A percentile compares a stretch with the other conserved stretches of the same genome.
Evolutionary conservation across 2,113 vertebrate genomes (phyloP).

Genomic region (Euleptes europaea): DNA sequence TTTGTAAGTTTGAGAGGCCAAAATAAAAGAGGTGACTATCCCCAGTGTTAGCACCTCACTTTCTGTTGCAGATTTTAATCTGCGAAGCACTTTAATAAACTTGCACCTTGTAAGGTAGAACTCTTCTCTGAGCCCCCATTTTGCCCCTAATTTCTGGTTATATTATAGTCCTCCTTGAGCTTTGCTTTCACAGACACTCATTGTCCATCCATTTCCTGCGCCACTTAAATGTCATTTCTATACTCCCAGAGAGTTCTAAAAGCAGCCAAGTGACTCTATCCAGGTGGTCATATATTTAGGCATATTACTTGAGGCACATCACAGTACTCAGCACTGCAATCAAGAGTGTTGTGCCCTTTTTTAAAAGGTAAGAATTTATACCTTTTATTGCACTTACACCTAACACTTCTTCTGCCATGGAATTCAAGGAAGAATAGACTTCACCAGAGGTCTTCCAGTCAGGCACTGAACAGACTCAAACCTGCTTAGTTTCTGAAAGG

Average conservation of each 20-base stretch:
- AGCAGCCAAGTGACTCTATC: neutral
- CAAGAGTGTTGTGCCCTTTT: no score
- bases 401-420: no score
- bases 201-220: neutral
- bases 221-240: no score
- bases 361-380: no score
- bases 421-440: no score
- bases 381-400: no score
- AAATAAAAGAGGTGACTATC: neutral
- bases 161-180: neutral
- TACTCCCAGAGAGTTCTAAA: neutral
- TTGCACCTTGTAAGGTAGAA: neutral
- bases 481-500: no score
- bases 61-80: neutral
- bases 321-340: neutral
- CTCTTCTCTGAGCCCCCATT: no score
- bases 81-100: neutral
- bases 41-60: neutral
- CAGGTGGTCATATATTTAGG: neutral
- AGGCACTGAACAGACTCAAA: no score
- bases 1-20: neutral
- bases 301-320: neutral
- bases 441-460: no score
- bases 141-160: neutral
- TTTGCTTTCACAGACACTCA: neutral